phyloP scores from a whole-genome alignment of 1,140 invertebrate genomes.

The Oreohelix idahoensis region DNA sequence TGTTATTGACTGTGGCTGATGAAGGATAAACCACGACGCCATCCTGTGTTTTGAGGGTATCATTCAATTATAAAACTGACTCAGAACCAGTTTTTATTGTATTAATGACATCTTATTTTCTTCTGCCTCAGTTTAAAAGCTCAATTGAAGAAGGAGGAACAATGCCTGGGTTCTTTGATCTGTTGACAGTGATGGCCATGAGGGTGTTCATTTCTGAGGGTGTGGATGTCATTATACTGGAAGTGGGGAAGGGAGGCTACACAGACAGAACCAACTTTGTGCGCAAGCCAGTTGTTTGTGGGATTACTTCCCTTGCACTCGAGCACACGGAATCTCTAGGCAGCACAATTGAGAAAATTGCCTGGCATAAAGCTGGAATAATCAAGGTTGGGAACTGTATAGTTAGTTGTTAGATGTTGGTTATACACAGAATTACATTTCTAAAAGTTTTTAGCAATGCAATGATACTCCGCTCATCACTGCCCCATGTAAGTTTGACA shows the following conservation, averaged over 20 bases:
- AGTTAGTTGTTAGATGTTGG: too few relatives aligned
- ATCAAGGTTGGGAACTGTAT: constrained; percentile 80
- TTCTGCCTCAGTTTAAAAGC: neutral
- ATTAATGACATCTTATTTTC: too few relatives aligned
- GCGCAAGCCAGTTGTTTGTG: constrained; percentile 80
- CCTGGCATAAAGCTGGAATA: constrained; percentile 95
- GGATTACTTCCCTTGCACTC: constrained; percentile 90
- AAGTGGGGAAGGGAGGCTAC: constrained; percentile 98
- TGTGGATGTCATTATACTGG: constrained; percentile 92
- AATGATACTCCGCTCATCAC: too few relatives aligned
- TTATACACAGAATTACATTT: too few relatives aligned
- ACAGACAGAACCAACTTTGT: constrained; percentile 96
- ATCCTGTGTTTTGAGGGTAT: too few relatives aligned
- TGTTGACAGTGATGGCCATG: constrained; percentile 16
- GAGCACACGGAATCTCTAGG: constrained; percentile 91
- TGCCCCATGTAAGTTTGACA: too few relatives aligned
- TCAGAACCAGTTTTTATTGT: too few relatives aligned
- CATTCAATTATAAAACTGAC: too few relatives aligned
- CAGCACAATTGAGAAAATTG: constrained; percentile 87
- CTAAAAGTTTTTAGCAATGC: too few relatives aligned
- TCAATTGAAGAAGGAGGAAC: constrained; percentile 8
- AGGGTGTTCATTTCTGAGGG: constrained; percentile 86
- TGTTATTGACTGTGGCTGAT: too few relatives aligned
- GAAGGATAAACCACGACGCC: too few relatives aligned
- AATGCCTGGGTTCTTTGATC: constrained; percentile 4